A percentile compares a stretch with the other conserved stretches of the same genome.
Evolutionary conservation across 2,797 vertebrate genomes (phyloP).

Genomic region (Helostoma temminkii): DNA sequence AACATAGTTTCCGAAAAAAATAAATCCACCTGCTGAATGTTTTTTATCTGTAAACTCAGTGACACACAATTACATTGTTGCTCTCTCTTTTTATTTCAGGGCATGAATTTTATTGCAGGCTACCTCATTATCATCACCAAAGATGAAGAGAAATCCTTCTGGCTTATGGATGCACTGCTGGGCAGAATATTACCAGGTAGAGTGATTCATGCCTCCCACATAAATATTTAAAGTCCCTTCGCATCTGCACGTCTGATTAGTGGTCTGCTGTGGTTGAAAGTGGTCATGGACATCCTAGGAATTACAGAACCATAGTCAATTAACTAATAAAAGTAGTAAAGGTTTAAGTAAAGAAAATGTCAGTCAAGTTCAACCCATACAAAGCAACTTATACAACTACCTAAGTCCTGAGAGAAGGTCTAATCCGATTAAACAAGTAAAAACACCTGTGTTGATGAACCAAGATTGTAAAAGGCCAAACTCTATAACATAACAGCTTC

Average conservation of each 20-base stretch:
- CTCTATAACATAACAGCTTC: no score
- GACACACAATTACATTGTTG: neutral
- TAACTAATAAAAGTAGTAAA: no score
- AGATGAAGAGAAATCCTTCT: conserved; percentile 95
- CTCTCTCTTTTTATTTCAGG: conserved; percentile 82
- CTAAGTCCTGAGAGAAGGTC: no score
- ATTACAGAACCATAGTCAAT: neutral
- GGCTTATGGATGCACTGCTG: conserved; percentile 94
- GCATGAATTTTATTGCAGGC: conserved; percentile 97
- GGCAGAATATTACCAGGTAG: conserved; percentile 92
- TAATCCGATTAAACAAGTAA: neutral
- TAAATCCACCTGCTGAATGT: neutral
- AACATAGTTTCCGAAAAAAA: neutral
- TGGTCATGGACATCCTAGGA: neutral
- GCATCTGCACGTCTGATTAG: neutral
- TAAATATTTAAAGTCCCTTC: neutral
- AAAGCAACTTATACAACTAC: no score
- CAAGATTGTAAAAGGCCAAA: neutral
- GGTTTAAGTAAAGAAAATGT: neutral
- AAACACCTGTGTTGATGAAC: neutral
- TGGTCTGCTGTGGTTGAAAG: neutral
- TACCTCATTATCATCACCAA: conserved; percentile 95
- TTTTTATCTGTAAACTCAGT: conserved; percentile 7
- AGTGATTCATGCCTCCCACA: no score
- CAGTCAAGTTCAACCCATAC: neutral